Evolutionary conservation across 2,113 vertebrate species (phyloP), one percentile per base, ranked within the genome.

Genomic region (Nycticebus coucang): DNA sequence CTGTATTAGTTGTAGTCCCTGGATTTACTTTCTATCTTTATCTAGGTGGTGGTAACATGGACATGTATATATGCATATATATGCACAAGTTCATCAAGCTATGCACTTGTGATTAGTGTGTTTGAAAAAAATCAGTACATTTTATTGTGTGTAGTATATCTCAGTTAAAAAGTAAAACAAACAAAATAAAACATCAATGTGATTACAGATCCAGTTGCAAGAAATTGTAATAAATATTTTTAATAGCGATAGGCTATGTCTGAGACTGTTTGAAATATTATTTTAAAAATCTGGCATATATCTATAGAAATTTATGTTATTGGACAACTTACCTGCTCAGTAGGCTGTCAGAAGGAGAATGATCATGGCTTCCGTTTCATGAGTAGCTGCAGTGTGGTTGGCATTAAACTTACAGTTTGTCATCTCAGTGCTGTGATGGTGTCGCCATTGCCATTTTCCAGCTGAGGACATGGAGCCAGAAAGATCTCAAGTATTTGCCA

Each of bases 151-250:
- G 0, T 50, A 26, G 78, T 90, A 50, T 45, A 90, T 17, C 33
- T 62, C 53, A 75, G 57, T 59, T 45, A 90, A 77, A 91, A 86
- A 74, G 33, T 53, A 45, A 93, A 80, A 66, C 17, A 68, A 83
- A 60, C 71, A 72, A 83, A 88, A 60, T 64, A 72, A 83, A 89
- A 41, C 41, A 82, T 13, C 26, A 60, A 74, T 75, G 4, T 64
- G n/a, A 74, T 95, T 86, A 88, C 41, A 93, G 88, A 91, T 26
- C 5, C 50, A 69, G 21, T 72, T 92, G 62, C 35, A 78, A 84
- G 41, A 82, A 86, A 53, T 5, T 64, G 8, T 50, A 80, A 80
- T 84, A 84, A 86, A 90, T 55, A 45, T 45, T 88, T 93, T 84
- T 1, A 57, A 4, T 82, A 59, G 9, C 26, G 85, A n/a, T 86